Base-by-base conservation (phyloP, 2,113 vertebrate species). In the Amphiprion percula region DNA sequence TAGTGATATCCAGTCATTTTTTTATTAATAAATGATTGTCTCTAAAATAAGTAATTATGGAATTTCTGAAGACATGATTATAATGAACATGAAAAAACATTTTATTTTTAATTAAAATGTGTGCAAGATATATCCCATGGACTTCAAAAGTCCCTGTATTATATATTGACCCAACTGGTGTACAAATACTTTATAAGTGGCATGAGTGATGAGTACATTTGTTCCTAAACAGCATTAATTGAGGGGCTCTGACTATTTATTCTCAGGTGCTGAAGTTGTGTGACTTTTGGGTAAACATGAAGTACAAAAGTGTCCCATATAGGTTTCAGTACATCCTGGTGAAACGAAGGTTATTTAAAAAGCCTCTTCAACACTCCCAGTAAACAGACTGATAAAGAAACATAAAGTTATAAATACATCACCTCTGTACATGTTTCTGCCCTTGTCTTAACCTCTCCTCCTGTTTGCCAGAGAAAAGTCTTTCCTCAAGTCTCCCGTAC, bases 361-460 rank as follows among this genome's bases (percentile, higher is more conserved):
- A 30, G 44, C 12, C 12, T 19, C n/a, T 9, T 16, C 39, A 19
- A 1, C 11, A 2, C 53, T 37, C n/a, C 6, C 14, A 12, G 23
- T n/a, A 19, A 60, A n/a, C 33, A 52, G 28, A n/a, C 8, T 37
- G 69, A 17, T 1, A 28, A 8, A 52, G 21, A 58, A 14, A 53
- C 14, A 54, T 19, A 24, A 28, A 33, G 58, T 56, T 74, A 83
- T 67, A 77, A 82, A 83, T 79, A 68, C 16, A 54, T 74, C 47
- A 84, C 74, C 71, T 82, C 44, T 74, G 56, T 28, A 5, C 70
- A 33, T 2, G 14, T 17, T 11, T 50, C 54, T 53, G 77, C 58
- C 79, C 67, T 52, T 23, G 63, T 66, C 66, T 66, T 75, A 58
- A 74, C 74, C 69, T 65, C 77, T 77, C 47, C 16, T 83, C 58